Percentiles rank a stretch among this genome's conserved stretches.
Conservation (phyloP, 2,888 invertebrate species). For the Cephus pygmeus region DNA sequence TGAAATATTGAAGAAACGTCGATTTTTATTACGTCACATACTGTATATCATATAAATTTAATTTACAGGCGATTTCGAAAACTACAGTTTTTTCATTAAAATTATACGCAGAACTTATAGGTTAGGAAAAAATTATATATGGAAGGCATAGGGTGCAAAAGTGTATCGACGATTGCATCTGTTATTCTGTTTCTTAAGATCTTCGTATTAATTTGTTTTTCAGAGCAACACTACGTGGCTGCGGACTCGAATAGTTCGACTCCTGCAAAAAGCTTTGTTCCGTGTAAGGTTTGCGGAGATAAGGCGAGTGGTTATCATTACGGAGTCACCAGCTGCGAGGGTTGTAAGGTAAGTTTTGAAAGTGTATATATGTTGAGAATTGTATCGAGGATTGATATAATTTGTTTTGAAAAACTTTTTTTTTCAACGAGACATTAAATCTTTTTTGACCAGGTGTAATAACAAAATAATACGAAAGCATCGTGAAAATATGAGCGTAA, state of each 20-base stretch:
- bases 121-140: too few relatives aligned
- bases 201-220: constrained; percentile 35
- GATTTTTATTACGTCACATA: too few relatives aligned
- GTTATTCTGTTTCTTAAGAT: too few relatives aligned
- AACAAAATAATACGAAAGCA: too few relatives aligned
- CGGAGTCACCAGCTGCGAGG: constrained; percentile 98
- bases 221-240: constrained; percentile 80
- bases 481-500: too few relatives aligned
- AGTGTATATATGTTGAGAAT: not conserved
- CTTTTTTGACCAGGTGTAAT: too few relatives aligned
- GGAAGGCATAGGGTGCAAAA: not conserved
- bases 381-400: constrained; percentile 8
- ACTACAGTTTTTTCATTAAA: too few relatives aligned
- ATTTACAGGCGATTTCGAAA: too few relatives aligned
- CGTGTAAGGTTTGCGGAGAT: constrained; percentile 97
- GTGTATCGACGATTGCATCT: not conserved
- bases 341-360: constrained; percentile 85
- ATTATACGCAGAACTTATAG: too few relatives aligned
- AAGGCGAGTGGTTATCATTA: constrained; percentile 97
- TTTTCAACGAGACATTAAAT: too few relatives aligned
- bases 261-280: constrained; percentile 87
- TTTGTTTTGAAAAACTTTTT: not conserved
- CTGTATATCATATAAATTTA: too few relatives aligned
- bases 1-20: too few relatives aligned
- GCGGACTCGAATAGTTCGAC: constrained; percentile 85